A percentile compares a stretch with the other conserved stretches of the same genome.
These are phyloP conservation scores for Myocastor coypus DNA, from an alignment of 2,113 vertebrate genomes.

Conservation along the genomic window DNA sequence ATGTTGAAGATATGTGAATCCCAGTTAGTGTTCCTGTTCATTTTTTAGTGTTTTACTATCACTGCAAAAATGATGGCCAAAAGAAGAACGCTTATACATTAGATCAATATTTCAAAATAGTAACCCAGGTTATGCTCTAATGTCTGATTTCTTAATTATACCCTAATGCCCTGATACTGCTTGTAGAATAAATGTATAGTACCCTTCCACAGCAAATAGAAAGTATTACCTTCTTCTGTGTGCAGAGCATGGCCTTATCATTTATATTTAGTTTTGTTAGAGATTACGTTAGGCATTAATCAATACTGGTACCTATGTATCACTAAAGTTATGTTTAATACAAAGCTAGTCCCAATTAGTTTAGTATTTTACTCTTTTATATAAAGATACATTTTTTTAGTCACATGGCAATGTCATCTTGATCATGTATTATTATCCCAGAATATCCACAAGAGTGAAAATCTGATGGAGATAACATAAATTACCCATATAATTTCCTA, in stretches of 20 bases:
- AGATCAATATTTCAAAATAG: not conserved
- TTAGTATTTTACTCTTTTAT: not conserved
- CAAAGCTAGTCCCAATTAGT: not conserved
- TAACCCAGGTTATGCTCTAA: not conserved
- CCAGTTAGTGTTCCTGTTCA: not conserved
- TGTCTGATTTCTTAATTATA: not conserved
- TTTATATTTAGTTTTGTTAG: not conserved
- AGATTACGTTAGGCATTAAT: not conserved
- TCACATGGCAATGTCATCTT: slow-evolving; percentile 10
- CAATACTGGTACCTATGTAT: not conserved
- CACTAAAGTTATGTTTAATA: not conserved
- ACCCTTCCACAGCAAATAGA: not conserved
- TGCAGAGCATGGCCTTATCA: not conserved
- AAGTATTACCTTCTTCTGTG: not conserved
- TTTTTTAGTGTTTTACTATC: not conserved
- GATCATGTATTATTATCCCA: not conserved
- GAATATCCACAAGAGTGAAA: not conserved
- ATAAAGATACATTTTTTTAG: not conserved
- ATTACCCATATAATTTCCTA: not conserved
- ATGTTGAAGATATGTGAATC: not conserved
- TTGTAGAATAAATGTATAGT: not conserved
- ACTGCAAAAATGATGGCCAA: not conserved
- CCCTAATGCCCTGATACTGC: not conserved
- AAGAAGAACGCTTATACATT: not conserved
- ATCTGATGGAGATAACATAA: not conserved